Percentiles rank a stretch among this genome's conserved stretches.
Evolutionary conservation across 2,113 vertebrate genomes (phyloP).

Genomic region (Brevimyrus niger): DNA sequence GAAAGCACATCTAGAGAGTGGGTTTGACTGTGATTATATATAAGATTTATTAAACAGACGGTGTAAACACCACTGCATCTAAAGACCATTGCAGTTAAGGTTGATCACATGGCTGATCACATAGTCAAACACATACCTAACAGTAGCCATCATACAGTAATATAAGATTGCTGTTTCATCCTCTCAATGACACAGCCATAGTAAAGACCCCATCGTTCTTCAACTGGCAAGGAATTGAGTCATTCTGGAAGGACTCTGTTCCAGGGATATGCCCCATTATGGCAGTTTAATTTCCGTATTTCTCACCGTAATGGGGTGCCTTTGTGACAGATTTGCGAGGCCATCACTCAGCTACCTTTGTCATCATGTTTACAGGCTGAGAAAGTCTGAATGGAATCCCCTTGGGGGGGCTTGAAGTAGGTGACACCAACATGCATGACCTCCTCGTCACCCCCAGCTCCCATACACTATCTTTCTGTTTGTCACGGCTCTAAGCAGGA

Average conservation of each 20-base stretch:
- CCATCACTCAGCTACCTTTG: slow-evolving; percentile 19
- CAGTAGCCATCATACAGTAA: not conserved
- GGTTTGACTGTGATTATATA: not conserved
- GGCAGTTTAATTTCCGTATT: slow-evolving; percentile 9
- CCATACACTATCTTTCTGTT: not conserved
- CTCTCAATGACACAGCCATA: not conserved
- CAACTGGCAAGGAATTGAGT: not conserved
- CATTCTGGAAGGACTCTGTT: slow-evolving; percentile 8
- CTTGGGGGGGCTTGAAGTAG: not conserved
- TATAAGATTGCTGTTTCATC: not conserved
- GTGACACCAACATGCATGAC: not conserved
- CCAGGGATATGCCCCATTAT: slow-evolving; percentile 9
- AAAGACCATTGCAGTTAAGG: not conserved
- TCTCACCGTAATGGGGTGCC: slow-evolving; percentile 8
- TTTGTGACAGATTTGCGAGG: slow-evolving; percentile 25
- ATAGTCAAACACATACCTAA: not conserved
- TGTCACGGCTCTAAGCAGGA: not conserved
- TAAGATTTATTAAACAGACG: not conserved
- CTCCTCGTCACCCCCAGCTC: slow-evolving; percentile 1
- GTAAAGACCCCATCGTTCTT: not conserved
- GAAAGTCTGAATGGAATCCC: not conserved
- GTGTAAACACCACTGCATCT: not conserved
- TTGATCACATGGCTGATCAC: not conserved
- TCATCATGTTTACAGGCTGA: slow-evolving; percentile 14
- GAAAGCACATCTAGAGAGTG: not conserved